Evolutionary conservation across 2,113 vertebrate genomes (phyloP).

Genomic region (Arothron firmamentum): DNA sequence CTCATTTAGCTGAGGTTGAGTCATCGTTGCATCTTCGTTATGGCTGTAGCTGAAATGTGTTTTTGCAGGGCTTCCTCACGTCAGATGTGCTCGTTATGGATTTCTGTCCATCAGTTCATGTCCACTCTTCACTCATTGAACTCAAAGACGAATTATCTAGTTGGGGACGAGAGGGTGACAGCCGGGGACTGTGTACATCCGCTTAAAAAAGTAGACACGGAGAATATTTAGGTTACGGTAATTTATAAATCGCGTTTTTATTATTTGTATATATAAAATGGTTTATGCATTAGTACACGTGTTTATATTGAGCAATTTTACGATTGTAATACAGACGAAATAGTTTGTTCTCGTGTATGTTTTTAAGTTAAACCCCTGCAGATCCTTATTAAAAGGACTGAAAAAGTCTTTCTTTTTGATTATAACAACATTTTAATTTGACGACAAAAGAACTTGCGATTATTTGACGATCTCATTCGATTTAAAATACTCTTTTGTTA

Average conservation of each 20-base stretch:
- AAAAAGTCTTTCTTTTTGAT: neutral
- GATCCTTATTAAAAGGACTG: neutral
- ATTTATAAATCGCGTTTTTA: neutral
- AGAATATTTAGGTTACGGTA: neutral
- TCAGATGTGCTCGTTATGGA: slow-evolving; percentile 20
- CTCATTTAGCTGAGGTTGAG: slow-evolving; percentile 80
- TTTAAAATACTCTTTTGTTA: neutral
- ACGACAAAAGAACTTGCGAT: neutral
- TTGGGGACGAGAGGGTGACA: slow-evolving; percentile 56
- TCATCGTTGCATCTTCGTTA: slow-evolving; percentile 71
- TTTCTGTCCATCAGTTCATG: slow-evolving; percentile 64
- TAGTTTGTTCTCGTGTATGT: neutral
- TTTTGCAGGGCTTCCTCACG: slow-evolving; percentile 11
- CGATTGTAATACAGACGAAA: neutral
- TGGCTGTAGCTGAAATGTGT: slow-evolving; percentile 41
- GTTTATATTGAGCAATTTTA: neutral
- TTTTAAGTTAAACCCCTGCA: neutral
- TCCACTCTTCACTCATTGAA: slow-evolving; percentile 72
- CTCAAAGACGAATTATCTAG: slow-evolving; percentile 74
- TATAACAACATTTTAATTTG: neutral
- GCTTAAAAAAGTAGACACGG: slow-evolving; percentile 71
- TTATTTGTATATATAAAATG: too few relatives aligned
- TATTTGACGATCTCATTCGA: neutral
- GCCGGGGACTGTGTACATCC: slow-evolving; percentile 52
- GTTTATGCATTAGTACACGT: neutral